phyloP scores from a whole-genome alignment of 2,888 invertebrate genomes.

The Dicyrtoma fusca region DNA sequence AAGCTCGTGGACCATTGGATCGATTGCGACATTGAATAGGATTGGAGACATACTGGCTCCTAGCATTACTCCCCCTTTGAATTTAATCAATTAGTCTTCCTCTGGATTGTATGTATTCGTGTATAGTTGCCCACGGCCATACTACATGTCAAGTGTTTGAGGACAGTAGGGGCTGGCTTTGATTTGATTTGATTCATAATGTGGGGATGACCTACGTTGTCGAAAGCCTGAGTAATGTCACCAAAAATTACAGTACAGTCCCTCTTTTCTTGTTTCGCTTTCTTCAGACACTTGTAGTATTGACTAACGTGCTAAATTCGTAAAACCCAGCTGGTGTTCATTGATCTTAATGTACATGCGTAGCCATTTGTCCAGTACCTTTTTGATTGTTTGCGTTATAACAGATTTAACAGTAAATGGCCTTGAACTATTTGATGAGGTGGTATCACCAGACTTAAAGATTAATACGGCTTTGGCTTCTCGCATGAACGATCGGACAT shows the following conservation, averaged over 20 bases:
- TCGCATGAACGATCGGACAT: no score
- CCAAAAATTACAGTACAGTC: background rate
- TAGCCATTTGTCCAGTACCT: no score
- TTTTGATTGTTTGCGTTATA: no score
- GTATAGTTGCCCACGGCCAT: background rate
- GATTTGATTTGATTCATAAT: background rate
- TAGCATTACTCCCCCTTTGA: background rate
- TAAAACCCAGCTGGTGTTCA: background rate
- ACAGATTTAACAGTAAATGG: no score
- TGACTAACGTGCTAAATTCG: background rate
- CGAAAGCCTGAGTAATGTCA: background rate
- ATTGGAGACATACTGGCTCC: background rate
- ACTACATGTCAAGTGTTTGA: background rate
- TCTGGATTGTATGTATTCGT: background rate
- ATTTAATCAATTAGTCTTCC: background rate
- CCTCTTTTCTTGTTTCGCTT: background rate
- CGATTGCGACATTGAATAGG: background rate
- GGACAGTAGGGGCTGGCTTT: background rate
- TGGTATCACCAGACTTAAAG: no score
- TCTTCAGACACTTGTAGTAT: background rate
- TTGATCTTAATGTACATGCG: no score
- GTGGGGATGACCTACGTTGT: background rate
- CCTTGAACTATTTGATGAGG: no score
- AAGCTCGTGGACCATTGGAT: background rate
- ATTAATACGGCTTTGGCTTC: no score